phyloP scores from a whole-genome alignment of 2,888 invertebrate genomes.

The Agrotis puta region DNA sequence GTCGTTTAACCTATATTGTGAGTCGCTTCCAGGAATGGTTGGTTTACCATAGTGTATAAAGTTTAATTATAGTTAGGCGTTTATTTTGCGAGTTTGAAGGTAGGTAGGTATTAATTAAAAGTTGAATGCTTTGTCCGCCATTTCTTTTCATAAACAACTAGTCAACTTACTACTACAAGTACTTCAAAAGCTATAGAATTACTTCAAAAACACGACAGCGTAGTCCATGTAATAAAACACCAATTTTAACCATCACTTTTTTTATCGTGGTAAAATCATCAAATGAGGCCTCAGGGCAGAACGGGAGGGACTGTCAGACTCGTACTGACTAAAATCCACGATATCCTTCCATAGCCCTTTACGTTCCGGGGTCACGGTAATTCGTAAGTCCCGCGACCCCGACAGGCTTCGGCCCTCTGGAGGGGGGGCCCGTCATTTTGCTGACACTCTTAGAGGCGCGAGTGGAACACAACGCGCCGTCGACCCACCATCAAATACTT shows the following conservation, averaged over 20 bases:
- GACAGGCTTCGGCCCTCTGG: too few species aligned
- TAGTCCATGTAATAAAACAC: not conserved
- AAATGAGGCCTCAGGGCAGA: too few species aligned
- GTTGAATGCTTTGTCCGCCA: not conserved
- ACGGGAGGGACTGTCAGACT: too few species aligned
- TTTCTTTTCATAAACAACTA: conserved; percentile 12
- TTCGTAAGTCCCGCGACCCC: too few species aligned
- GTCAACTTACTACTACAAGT: not conserved
- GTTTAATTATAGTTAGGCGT: conserved; percentile 26
- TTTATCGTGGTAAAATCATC: too few species aligned
- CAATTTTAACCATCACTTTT: conserved; percentile 9
- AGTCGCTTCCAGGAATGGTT: conserved; percentile 40
- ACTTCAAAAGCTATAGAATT: not conserved
- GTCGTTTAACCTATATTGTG: conserved; percentile 57
- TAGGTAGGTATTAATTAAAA: not conserved
- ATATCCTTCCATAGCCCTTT: too few species aligned
- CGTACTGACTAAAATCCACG: too few species aligned
- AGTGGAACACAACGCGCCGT: too few species aligned
- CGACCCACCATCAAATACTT: not conserved
- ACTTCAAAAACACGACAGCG: not conserved
- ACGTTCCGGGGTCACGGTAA: too few species aligned
- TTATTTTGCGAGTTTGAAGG: conserved; percentile 14
- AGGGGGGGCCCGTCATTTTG: too few species aligned
- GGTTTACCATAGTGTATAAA: conserved; percentile 35
- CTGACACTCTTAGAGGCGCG: too few species aligned